Conservation (phyloP, 2,797 vertebrate genomes). For the Sebastolobus altivelis region DNA sequence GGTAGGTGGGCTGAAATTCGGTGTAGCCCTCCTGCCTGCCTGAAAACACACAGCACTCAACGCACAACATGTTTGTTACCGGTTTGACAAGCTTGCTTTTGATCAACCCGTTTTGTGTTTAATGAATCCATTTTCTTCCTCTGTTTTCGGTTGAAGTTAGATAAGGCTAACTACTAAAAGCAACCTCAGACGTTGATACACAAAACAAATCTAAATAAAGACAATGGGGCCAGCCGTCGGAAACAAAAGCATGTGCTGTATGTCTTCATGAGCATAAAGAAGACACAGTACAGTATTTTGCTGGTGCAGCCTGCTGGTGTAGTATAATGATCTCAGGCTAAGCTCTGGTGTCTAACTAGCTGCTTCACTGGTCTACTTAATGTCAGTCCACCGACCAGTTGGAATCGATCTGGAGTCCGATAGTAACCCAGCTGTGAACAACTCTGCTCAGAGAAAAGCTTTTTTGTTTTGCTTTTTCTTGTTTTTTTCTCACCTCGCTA, state of each 20-base stretch:
- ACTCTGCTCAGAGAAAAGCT: slow-evolving; percentile 31
- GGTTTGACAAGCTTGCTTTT: slow-evolving; percentile 19
- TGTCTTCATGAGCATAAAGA: slow-evolving; percentile 17
- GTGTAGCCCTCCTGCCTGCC: slow-evolving; percentile 21
- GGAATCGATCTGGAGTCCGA: slow-evolving; percentile 55
- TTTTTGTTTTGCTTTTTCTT: slow-evolving; percentile 33
- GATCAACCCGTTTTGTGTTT: slow-evolving; percentile 7
- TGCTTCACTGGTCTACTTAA: slow-evolving; percentile 75
- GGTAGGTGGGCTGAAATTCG: slow-evolving; percentile 27
- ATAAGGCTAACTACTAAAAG: not conserved
- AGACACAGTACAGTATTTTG: slow-evolving; percentile 5
- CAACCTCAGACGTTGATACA: not conserved
- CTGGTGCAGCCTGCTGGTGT: slow-evolving; percentile 16
- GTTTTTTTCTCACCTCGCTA: slow-evolving; percentile 26
- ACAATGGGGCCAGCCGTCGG: not conserved
- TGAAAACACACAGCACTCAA: slow-evolving; percentile 39
- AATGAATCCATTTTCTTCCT: slow-evolving; percentile 5
- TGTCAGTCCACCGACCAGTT: slow-evolving; percentile 55
- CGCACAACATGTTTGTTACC: not conserved
- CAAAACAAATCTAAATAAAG: not conserved
- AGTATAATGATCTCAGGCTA: slow-evolving; percentile 60
- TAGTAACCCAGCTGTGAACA: slow-evolving; percentile 58
- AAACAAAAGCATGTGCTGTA: not conserved
- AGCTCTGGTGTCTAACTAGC: slow-evolving; percentile 68
- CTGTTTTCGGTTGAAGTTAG: not conserved